Evolutionary conservation across 2,113 vertebrate genomes (phyloP).

Genomic region (Coptodon rendalli): DNA sequence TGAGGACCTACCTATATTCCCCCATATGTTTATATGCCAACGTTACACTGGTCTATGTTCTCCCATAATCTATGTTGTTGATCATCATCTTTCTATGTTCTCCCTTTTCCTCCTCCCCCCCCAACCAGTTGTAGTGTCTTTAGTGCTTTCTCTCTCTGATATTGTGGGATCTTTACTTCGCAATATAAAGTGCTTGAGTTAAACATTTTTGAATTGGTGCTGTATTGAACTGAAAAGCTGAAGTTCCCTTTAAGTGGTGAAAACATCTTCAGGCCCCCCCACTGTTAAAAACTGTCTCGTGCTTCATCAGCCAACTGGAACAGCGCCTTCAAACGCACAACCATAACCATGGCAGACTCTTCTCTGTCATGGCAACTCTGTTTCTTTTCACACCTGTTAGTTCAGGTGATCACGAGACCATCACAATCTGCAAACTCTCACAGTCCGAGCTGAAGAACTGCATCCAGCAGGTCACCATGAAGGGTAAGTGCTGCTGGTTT

Average conservation of each 20-base stretch:
- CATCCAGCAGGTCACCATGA: conserved; percentile 11
- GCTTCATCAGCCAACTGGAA: conserved; percentile 36
- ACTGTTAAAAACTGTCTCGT: neutral
- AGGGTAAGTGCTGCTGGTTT: neutral
- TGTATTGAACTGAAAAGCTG: neutral
- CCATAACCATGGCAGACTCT: conserved; percentile 23
- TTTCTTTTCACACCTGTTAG: conserved; percentile 33
- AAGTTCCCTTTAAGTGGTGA: neutral
- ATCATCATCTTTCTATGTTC: neutral
- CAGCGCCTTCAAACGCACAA: neutral
- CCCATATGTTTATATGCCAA: neutral
- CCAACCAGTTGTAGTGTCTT: neutral
- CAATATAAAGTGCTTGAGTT: neutral
- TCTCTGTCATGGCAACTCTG: conserved; percentile 37
- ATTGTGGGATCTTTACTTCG: neutral
- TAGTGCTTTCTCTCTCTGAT: fast-evolving
- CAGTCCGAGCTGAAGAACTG: neutral
- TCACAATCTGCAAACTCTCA: neutral
- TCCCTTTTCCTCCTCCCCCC: neutral
- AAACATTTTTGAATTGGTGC: neutral
- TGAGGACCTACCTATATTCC: fast-evolving
- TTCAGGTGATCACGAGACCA: conserved; percentile 12
- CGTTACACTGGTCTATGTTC: neutral
- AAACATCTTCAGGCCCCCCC: neutral
- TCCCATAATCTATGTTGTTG: neutral